Evolutionary conservation across 2,888 invertebrate species (phyloP).

Genomic region (Monoplex corrugatus): DNA sequence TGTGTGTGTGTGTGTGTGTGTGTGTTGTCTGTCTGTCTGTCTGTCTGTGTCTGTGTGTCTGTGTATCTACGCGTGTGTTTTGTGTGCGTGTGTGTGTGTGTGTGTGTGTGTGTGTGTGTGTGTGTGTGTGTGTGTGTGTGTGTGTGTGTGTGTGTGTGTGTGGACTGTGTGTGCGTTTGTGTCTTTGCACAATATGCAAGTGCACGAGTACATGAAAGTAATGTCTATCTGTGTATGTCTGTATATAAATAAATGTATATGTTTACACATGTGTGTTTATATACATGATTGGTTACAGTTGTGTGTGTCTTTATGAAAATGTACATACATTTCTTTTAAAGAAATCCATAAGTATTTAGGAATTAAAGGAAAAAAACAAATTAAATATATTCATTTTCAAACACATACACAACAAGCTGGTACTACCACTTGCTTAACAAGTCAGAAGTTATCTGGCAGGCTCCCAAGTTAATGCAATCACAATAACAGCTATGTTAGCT

Average conservation of each 20-base stretch:
- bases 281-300: no score
- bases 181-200: background rate
- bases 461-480: no score
- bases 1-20: background rate
- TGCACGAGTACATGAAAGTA: background rate
- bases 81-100: background rate
- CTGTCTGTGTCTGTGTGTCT: background rate
- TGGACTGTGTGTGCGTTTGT: background rate
- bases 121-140: background rate
- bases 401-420: no score
- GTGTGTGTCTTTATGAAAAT: no score
- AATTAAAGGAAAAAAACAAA: no score
- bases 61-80: background rate
- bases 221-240: background rate
- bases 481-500: no score
- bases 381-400: no score
- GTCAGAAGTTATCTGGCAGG: no score
- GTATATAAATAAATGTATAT: background rate
- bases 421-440: no score
- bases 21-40: background rate
- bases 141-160: background rate
- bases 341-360: no score
- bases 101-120: background rate
- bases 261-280: background rate
- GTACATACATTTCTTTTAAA: no score